Base-by-base conservation (phyloP, 2,888 invertebrate species). In the Allolobophora icterica region DNA sequence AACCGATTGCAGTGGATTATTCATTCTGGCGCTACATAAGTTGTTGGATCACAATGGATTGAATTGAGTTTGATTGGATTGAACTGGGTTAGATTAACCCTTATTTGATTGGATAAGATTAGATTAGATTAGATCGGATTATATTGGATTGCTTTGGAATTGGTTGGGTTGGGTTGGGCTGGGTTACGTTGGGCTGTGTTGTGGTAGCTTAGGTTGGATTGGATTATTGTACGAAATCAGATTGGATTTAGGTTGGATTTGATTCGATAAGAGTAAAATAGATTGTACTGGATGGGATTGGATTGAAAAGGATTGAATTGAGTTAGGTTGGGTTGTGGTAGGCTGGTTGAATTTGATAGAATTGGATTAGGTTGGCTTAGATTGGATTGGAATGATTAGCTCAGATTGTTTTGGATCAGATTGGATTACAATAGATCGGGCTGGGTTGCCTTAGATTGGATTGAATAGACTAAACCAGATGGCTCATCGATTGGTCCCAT, bases 1-100 rank as follows among this genome's bases (percentile, higher is more conserved):
- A n/a, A 71, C 71, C 30, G 71, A 71, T n/a, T 71, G 30, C 71
- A n/a, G 71, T 71, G 71, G 71, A 71, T 71, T 71, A 71, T 71
- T 71, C 8, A n/a, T 30, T 52, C 21, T 71, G 71, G 17, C 30
- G 30, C 30, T 0, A 71, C 30, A 71, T 30, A 71, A 71, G 71
- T 71, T 71, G 11, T 71, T 71, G n/a, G 52, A 24, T 52, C 24
- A 52, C 52, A 52, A 6, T 24, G 24, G 71, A 71, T 71, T n/a
- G 71, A 17, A 71, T 71, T n/a, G 24, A 30, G 30, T 58, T 58
- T 13, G 58, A 11, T 30, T 58, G 2, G 2, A 30, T 58, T 58
- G 3, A 24, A 58, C 24, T 58, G 58, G 17, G 15, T 45, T 45
- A 19, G 45, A 45, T 45, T n/a, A n/a, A n/a, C n/a, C n/a, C n/a